Base-by-base conservation (phyloP, 2,888 invertebrate genomes). In the Bursaphelenchus okinawaensis region DNA sequence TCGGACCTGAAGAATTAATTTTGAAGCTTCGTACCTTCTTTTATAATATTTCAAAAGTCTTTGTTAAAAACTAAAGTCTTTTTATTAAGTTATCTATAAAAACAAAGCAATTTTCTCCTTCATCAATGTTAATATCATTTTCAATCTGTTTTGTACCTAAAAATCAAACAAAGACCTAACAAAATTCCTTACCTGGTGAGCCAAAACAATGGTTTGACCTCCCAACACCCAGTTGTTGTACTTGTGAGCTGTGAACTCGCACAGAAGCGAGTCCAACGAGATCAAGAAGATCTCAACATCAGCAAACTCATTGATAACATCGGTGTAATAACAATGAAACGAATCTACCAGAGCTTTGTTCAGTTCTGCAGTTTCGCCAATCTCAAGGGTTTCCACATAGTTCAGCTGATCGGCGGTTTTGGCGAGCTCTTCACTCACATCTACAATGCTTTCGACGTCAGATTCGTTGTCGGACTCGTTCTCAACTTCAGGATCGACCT, bases 221-320 rank as follows among this genome's bases (percentile, higher is more conserved):
- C 76, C 78, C 7, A 81, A 70, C 24, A 71, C 71, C 79, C 80
- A 78, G 56, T 81, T 79, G 66, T 81, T 81, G 66, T 81, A 81
- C 40, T 63, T 66, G 66, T 81, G 81, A 20, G 79, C 77, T n/a
- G 73, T 67, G 24, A 80, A 70, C 61, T 81, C 81, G 19, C 80
- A 62, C 24, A 81, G 67, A 40, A 81, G 57, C 26, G 76, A 76
- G 69, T 81, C 81, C 40, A 80, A 55, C 0, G 76, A 78, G 52
- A 81, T 78, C 50, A 81, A 61, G 61, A 81, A 81, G 28, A 81
- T 77, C 66, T 81, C 81, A 9, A 80, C 80, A 57, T 81, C 79
- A 7, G 81, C 81, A 65, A 81, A 81, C 56, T 81, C 81, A 22
- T 71, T 65, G 52, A 79, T 75, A 57, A 81, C 77, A 59, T 81